A percentile compares a stretch with the other conserved stretches of the same genome.
These are phyloP conservation scores for Watsonalla binaria DNA, from an alignment of 2,888 invertebrate species.

Conservation along the genomic window DNA sequence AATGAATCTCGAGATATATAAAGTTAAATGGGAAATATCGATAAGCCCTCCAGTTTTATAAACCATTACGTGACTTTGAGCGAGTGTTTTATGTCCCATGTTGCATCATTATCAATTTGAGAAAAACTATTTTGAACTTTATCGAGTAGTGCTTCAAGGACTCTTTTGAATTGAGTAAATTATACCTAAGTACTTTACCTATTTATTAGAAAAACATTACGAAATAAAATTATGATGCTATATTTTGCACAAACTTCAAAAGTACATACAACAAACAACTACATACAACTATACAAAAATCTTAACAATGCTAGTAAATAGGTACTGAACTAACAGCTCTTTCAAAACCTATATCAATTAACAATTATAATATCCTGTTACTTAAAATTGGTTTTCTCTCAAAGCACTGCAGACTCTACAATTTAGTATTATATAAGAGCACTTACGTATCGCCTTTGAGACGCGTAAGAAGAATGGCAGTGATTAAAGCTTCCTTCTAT, in stretches of 20 bases:
- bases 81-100: too few relatives aligned
- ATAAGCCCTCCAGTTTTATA: neutral
- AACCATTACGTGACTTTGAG: neutral
- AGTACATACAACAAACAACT: too few relatives aligned
- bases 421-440: neutral
- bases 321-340: neutral
- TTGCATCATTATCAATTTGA: too few relatives aligned
- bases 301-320: too few relatives aligned
- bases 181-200: too few relatives aligned
- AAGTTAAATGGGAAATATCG: slow-evolving; percentile 28
- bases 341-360: neutral
- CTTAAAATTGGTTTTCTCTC: neutral
- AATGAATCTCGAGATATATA: slow-evolving; percentile 16
- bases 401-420: neutral
- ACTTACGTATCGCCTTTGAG: slow-evolving; percentile 1
- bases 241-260: too few relatives aligned
- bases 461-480: slow-evolving; percentile 1
- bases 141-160: too few relatives aligned
- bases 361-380: neutral
- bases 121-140: too few relatives aligned
- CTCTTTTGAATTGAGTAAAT: too few relatives aligned
- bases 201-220: too few relatives aligned
- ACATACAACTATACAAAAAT: too few relatives aligned
- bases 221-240: too few relatives aligned
- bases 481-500: slow-evolving; percentile 3